Evolutionary conservation across 2,113 vertebrate genomes (phyloP), one percentile per base, ranked within the genome.

Genomic region (Peucedramus taeniatus): DNA sequence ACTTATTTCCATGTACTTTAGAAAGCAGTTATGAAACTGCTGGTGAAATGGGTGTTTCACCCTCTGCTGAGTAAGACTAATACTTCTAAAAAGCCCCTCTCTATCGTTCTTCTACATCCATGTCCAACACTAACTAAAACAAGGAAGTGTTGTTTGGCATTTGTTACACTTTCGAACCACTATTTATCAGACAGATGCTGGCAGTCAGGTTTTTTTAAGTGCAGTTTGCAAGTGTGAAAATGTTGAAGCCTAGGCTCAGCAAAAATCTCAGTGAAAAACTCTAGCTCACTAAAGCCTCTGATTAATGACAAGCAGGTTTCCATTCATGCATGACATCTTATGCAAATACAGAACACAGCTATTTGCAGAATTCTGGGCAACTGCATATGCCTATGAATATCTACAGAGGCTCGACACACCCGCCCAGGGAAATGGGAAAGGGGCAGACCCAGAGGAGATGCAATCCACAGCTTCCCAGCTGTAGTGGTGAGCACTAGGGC

Each of bases 291-390:
- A 70, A 93, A 92, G 40, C 68, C 63, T 51, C 79, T 90, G 92
- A 93, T 91, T 83, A 89, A 93, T 57, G 80, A 78, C 69, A 81
- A 56, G 72, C 86, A 95, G 90, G 74, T 94, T 95, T 93, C 56
- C 56, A 45, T 78, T 92, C 51, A 68, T 35, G 76, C 77, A 40
- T 6, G 15, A 61, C 40, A 56, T 84, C 79, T 83, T 78, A 82
- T 69, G 56, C 56, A 90, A 56, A 87, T 54, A 56, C 28, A 57
- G 72, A 96, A 57, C 44, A 71, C 17, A 56, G 37, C 80, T 84
- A 40, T 68, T 47, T 49, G 51, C 83, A 89, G 76, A 89, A 57
- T 42, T 47, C 40, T 45, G 45, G 71, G 64, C 63, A 70, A 80
- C 56, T 86, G 33, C 33, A 30, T 39, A 22, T 74, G 71, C 39